Evolutionary conservation across 2,797 vertebrate species (phyloP).

Genomic region (Malurus splendens): DNA sequence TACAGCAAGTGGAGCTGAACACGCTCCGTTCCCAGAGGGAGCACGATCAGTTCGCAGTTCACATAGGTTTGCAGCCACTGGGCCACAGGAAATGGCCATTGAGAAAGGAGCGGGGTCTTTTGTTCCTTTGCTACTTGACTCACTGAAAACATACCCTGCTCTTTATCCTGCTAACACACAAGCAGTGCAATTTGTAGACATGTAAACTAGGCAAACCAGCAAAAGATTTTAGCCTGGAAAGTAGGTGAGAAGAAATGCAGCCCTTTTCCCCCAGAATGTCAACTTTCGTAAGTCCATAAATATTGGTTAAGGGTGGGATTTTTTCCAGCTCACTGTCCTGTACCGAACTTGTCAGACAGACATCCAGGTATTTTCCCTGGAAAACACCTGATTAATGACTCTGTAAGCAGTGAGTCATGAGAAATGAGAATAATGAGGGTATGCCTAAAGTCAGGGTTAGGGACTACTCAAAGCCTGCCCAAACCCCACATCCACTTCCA

Average conservation of each 20-base stretch:
- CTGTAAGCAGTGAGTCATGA: slow-evolving; percentile 10
- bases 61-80: fast-evolving
- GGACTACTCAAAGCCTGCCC: background rate
- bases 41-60: background rate
- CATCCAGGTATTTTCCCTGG: slow-evolving; percentile 50
- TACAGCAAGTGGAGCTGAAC: background rate
- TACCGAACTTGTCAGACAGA: slow-evolving; percentile 28
- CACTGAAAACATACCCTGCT: background rate
- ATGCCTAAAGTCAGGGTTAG: background rate
- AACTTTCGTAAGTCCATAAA: slow-evolving; percentile 37
- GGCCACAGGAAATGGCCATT: fast-evolving
- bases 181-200: background rate
- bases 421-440: slow-evolving; percentile 24
- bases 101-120: background rate
- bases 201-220: background rate
- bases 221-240: slow-evolving; percentile 34
- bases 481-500: background rate
- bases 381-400: slow-evolving; percentile 33
- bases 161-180: background rate
- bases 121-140: background rate
- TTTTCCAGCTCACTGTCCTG: slow-evolving; percentile 21
- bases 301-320: background rate
- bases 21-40: background rate
- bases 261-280: slow-evolving; percentile 18
- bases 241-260: slow-evolving; percentile 3